Evolutionary conservation across 2,113 vertebrate genomes (phyloP).

Genomic region (Prochilodus magdalenae): DNA sequence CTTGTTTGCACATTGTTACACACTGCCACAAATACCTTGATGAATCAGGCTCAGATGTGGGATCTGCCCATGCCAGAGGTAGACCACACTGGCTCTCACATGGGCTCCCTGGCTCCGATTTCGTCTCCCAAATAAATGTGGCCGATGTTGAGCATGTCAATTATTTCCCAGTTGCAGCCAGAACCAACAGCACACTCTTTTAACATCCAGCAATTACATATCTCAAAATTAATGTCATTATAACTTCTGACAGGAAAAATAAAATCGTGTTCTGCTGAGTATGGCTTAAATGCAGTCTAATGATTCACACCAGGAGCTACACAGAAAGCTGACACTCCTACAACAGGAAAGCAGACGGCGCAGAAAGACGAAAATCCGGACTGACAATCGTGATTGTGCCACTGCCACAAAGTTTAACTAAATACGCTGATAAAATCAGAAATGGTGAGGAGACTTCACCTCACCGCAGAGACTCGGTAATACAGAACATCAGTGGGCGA

Average conservation of each 20-base stretch:
- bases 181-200: conserved; percentile 63
- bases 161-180: conserved; percentile 65
- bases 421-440: conserved; percentile 44
- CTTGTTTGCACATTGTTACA: conserved; percentile 68
- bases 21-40: conserved; percentile 66
- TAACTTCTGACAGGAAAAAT: conserved; percentile 69
- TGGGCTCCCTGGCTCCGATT: conserved; percentile 53
- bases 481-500: conserved; percentile 11
- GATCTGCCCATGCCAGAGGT: conserved; percentile 63
- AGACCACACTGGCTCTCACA: conserved; percentile 55
- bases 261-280: conserved; percentile 54
- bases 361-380: conserved; percentile 53
- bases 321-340: conserved; percentile 46
- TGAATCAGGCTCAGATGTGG: conserved; percentile 74
- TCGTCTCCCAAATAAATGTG: conserved; percentile 70
- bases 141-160: conserved; percentile 59
- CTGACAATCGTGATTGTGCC: conserved; percentile 53
- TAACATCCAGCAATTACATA: conserved; percentile 70
- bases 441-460: conserved; percentile 52
- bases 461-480: conserved; percentile 16
- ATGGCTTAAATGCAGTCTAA: conserved; percentile 58
- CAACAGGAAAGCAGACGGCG: conserved; percentile 31
- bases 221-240: conserved; percentile 70
- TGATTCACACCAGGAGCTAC: conserved; percentile 57
- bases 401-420: conserved; percentile 49